Percentiles rank a stretch among this genome's conserved stretches.
phyloP scores from a whole-genome alignment of 1,140 invertebrate genomes.

The Bombus vancouverensis region DNA sequence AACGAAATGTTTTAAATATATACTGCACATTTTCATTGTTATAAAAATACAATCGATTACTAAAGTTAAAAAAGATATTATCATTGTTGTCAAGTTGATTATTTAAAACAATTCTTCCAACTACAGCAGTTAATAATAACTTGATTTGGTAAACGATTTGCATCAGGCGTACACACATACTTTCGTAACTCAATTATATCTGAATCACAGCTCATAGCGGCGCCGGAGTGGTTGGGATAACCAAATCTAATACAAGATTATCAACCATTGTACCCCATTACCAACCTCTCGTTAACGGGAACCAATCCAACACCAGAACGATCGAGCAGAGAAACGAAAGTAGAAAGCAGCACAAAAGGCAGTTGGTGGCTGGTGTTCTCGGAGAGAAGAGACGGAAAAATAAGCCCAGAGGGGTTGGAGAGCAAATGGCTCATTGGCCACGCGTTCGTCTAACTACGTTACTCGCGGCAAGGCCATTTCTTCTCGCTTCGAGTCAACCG shows the following conservation, averaged over 20 bases:
- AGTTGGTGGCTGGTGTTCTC: constrained; percentile 1
- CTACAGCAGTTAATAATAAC: no score
- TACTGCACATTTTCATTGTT: no score
- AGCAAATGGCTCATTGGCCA: constrained; percentile 75
- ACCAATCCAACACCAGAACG: neutral
- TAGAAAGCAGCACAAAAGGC: constrained; percentile 6
- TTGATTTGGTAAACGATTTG: neutral
- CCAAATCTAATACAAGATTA: neutral
- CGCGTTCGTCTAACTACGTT: constrained; percentile 74
- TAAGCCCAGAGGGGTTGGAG: constrained; percentile 56
- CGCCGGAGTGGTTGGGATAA: no score
- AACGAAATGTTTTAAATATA: no score
- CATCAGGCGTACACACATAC: neutral
- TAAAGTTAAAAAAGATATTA: no score
- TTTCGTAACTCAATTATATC: neutral
- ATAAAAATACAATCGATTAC: no score
- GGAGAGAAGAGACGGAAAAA: constrained; percentile 56
- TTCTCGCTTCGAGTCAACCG: constrained; percentile 58
- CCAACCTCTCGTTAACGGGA: neutral
- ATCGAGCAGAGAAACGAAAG: constrained; percentile 27
- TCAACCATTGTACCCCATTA: neutral
- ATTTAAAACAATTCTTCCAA: no score
- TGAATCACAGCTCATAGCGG: neutral
- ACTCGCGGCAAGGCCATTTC: constrained; percentile 68
- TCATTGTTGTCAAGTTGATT: no score